Evolutionary conservation across 2,797 vertebrate genomes (phyloP), one percentile per base, ranked within the genome.

Genomic region (Varecia variegata): DNA sequence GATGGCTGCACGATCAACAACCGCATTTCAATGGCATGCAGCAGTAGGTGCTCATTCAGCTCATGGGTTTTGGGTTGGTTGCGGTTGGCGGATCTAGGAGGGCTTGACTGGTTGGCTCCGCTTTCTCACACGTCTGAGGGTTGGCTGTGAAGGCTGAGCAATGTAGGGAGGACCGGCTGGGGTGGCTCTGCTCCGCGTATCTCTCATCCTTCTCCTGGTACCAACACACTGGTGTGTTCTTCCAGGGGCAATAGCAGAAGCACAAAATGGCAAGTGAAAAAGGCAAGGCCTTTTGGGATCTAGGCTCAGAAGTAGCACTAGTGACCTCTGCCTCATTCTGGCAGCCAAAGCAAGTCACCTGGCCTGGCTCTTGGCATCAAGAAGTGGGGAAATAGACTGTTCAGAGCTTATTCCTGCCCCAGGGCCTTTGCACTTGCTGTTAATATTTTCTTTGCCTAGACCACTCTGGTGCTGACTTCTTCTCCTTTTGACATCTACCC

Each of bases 361-460:
- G 58, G 82, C 40, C 35, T 87, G 43, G 38, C 50, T 65, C 23
- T 45, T 9, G 32, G n/a, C 14, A 8, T 40, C n/a, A 18, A 68
- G 38, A 47, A 15, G 11, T 65, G 0, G 56, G 13, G 3, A n/a
- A n/a, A 81, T 5, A 56, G 38, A 32, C 76, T 60, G n/a, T 45
- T 52, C 52, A 25, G 60, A 77, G 45, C n/a, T 79, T 77, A 27
- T 68, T 89, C 38, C 56, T 83, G 45, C 60, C 82, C 58, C 90
- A 86, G 35, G 60, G 54, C 79, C 52, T 92, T 94, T 35, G 86
- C 50, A 73, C 32, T n/a, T 74, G 40, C 21, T 15, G 1, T 56
- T 56, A 25, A 56, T 56, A 23, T 88, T 84, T 54, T 40, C 50
- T 32, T 60, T 87, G 54, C 13, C 3, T 20, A 17, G 7, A 45